phyloP scores from a whole-genome alignment of 2,113 vertebrate genomes.

The Megaceryle maxima region DNA sequence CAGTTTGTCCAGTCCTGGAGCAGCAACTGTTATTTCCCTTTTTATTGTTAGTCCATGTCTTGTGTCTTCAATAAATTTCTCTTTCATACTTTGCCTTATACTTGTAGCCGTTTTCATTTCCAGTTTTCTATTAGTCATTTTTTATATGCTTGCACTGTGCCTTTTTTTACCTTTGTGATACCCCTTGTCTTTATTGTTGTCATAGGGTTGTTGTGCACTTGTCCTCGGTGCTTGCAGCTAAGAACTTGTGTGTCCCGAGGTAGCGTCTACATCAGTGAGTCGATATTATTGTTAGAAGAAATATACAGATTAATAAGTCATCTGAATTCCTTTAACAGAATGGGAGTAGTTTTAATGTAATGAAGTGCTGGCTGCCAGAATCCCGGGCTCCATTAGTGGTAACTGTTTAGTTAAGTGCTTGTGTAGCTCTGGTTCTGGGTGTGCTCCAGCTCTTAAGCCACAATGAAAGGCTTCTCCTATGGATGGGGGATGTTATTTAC shows the following conservation, averaged over 20 bases:
- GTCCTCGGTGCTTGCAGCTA: fast-evolving
- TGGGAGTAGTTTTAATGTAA: neutral
- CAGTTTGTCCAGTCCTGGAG: fast-evolving
- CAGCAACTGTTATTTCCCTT: fast-evolving
- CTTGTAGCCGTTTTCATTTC: fast-evolving
- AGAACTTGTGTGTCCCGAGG: fast-evolving
- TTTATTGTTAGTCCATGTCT: fast-evolving
- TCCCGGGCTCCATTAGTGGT: neutral
- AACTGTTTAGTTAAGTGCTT: neutral
- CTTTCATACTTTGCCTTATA: fast-evolving
- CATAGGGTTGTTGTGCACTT: fast-evolving
- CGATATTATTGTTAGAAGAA: neutral
- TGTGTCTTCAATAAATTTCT: fast-evolving
- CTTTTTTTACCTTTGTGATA: fast-evolving
- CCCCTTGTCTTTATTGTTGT: fast-evolving
- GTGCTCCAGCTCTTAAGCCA: fast-evolving
- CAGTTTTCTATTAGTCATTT: fast-evolving
- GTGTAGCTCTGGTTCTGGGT: neutral
- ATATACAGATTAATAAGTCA: neutral
- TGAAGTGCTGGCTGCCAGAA: neutral
- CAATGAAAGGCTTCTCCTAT: neutral
- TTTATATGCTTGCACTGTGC: fast-evolving
- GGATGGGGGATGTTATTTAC: no score
- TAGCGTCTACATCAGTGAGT: fast-evolving
- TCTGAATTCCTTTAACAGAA: neutral